Evolutionary conservation across 2,797 vertebrate species (phyloP).

Genomic region (Dipus sagitta): DNA sequence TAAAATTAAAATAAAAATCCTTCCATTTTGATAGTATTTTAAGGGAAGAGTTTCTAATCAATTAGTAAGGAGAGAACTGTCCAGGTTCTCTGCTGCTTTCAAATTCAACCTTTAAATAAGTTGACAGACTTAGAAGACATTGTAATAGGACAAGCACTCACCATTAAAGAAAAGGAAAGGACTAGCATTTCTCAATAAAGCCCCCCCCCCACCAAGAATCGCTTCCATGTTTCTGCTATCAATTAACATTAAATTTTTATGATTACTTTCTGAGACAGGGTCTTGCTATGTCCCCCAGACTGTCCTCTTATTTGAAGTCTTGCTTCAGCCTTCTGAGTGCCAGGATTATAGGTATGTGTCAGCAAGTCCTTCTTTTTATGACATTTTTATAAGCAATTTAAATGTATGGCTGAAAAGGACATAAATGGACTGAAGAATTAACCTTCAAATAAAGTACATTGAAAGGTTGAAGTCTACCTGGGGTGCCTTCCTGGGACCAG

Average conservation of each 20-base stretch:
- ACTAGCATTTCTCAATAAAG: not conserved
- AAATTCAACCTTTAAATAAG: conserved; percentile 1
- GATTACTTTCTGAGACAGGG: not conserved
- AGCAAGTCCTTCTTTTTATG: not conserved
- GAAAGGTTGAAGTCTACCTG: not conserved
- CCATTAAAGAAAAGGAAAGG: not conserved
- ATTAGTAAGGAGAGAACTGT: not conserved
- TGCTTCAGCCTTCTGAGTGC: not conserved
- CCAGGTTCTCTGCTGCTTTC: not conserved
- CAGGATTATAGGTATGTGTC: not conserved
- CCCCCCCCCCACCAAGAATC: not conserved
- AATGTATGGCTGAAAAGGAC: not conserved
- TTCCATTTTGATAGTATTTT: conserved; percentile 36
- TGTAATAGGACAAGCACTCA: not conserved
- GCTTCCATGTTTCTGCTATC: not conserved
- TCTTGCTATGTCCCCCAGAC: not conserved
- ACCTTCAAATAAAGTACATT: not conserved
- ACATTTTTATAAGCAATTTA: conserved; percentile 48
- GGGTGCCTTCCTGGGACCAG: not conserved
- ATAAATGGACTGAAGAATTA: not conserved
- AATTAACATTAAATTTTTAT: not conserved
- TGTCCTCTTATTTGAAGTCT: not conserved
- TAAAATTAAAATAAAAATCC: not conserved
- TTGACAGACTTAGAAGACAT: not conserved
- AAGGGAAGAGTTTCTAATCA: not conserved